Percentiles rank a stretch among this genome's conserved stretches.
Conservation (phyloP, 2,113 vertebrate species). For the Anthoscopus minutus region DNA sequence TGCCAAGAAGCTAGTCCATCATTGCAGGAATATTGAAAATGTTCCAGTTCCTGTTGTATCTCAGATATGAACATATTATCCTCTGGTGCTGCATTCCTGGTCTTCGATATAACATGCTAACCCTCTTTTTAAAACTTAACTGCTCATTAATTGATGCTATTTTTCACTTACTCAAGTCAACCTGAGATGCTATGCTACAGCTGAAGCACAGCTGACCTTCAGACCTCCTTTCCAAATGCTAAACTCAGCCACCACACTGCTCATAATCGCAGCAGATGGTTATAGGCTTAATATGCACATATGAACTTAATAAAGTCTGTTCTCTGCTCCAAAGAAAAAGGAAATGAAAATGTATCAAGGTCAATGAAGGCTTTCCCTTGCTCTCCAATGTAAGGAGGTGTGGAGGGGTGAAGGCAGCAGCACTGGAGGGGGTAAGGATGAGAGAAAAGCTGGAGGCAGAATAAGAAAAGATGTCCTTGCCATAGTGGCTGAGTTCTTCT, state of each 20-base stretch:
- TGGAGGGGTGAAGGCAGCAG: not conserved
- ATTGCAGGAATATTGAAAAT: not conserved
- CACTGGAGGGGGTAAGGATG: not conserved
- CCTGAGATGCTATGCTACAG: not conserved
- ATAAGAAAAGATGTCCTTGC: not conserved
- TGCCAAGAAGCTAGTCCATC: not conserved
- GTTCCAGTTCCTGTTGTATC: not conserved
- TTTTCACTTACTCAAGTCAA: not conserved
- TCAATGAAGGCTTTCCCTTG: not conserved
- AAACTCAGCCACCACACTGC: not conserved
- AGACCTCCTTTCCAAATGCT: conserved; percentile 1
- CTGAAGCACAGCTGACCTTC: conserved; percentile 20
- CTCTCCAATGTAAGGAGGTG: not conserved
- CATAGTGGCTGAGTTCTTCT: not conserved
- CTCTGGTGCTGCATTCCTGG: not conserved
- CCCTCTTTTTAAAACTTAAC: not conserved
- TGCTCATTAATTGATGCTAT: not conserved
- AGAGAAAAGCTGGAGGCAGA: not conserved
- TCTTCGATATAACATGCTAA: not conserved
- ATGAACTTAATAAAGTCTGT: conserved; percentile 4
- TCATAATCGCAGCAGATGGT: conserved; percentile 54
- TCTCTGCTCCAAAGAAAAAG: not conserved
- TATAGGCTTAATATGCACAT: conserved; percentile 10
- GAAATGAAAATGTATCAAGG: not conserved
- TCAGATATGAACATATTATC: not conserved